Evolutionary conservation across 2,797 vertebrate genomes (phyloP).

Genomic region (Thunnus albacares): DNA sequence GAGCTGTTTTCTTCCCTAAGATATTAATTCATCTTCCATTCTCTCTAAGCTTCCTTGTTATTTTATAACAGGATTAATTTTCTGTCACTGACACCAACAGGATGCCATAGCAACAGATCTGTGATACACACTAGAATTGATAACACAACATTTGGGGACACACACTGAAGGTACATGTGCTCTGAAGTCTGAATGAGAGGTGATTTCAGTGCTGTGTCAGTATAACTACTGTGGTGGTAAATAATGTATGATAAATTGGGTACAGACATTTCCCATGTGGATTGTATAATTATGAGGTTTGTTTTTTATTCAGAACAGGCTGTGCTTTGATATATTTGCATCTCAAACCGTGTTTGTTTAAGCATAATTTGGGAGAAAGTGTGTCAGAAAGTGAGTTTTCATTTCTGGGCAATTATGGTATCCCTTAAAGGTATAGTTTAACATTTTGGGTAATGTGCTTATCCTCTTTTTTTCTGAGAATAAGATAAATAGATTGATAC

Average conservation of each 20-base stretch:
- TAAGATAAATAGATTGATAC: slow-evolving; percentile 19
- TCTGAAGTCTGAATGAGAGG: neutral
- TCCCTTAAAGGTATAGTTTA: slow-evolving; percentile 9
- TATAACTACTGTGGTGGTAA: slow-evolving; percentile 9
- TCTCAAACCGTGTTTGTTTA: slow-evolving; percentile 18
- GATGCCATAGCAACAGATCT: slow-evolving; percentile 60
- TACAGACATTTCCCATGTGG: slow-evolving; percentile 11
- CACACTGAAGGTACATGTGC: neutral
- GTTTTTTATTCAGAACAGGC: slow-evolving; percentile 17
- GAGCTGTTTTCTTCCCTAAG: slow-evolving; percentile 28
- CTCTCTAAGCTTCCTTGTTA: slow-evolving; percentile 4
- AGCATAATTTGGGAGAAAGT: neutral
- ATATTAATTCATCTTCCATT: slow-evolving; percentile 10
- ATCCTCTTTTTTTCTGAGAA: slow-evolving; percentile 10
- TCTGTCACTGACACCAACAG: slow-evolving; percentile 19
- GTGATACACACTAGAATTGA: slow-evolving; percentile 23
- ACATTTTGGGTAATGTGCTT: neutral
- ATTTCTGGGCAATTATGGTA: slow-evolving; percentile 8
- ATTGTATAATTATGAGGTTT: slow-evolving; percentile 17
- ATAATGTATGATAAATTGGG: slow-evolving; percentile 30
- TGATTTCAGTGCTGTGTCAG: neutral
- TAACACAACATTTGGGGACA: slow-evolving; percentile 13
- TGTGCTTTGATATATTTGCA: slow-evolving; percentile 30
- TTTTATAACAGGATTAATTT: slow-evolving; percentile 29
- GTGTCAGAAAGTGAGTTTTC: neutral